Base-by-base conservation (phyloP, 2,888 invertebrate species). In the Drosophila buzzatii region DNA sequence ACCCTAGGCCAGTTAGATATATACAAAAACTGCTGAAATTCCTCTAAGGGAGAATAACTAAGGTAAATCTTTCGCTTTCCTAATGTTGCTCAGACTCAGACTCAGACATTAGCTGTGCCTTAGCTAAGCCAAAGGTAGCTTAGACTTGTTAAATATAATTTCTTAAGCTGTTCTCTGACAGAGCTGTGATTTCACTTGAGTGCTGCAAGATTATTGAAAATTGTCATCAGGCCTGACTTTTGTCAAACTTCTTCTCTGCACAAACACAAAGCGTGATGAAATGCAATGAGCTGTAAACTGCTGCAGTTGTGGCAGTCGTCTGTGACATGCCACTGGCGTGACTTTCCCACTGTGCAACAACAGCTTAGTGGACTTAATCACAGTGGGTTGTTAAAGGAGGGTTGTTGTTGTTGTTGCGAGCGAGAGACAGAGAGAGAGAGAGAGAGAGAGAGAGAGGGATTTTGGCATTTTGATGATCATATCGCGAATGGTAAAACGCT, bases 401-500 rank as follows among this genome's bases (percentile, higher is more conserved):
- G 61, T 4, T 47, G 63, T n/a, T 35, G 58, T 37, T 31, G 56
- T 70, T 63, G 57, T 73, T 61, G 73, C 39, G 27, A 27, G 27
- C 5, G 27, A 6, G 27, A 5, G 27, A 27, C 5, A 39, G 27
- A 27, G 27, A 27, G 27, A 6, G 27, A 5, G 27, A 27, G 27
- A 5, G 5, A 3, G 10, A 12, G 12, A 16, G 27, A 37, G 49
- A 39, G 56, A 18, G 27, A 37, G 49, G 33, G 60, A 69, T 45
- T 45, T 83, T 66, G 62, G 52, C 60, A 73, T 39, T 58, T 45
- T 79, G 82, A 74, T 82, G 91, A 91, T 91, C 90, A 70, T 76
- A 85, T 86, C 88, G 72, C 57, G 53, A 70, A 70, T 59, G 52
- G 72, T 68, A 81, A 81, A 85, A 77, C 74, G 86, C 82, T 89